Percentiles rank a stretch among this genome's conserved stretches.
Conservation (phyloP, 2,113 vertebrate genomes). For the Craseonycteris thonglongyai region DNA sequence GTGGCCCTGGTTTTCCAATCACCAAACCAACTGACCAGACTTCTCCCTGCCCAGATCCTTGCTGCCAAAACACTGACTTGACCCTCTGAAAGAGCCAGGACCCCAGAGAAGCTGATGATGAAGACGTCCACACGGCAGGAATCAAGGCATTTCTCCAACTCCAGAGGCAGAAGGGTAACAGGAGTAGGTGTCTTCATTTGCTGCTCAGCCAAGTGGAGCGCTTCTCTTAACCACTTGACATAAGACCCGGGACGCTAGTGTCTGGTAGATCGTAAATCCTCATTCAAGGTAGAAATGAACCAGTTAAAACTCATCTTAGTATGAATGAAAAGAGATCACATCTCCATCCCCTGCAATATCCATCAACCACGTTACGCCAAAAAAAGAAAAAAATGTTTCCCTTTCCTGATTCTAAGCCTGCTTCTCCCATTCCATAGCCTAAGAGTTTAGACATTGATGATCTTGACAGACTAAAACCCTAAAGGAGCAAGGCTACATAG, state of each 20-base stretch:
- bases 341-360: conserved; percentile 21
- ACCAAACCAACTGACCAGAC: conserved; percentile 37
- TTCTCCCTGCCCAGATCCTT: not conserved
- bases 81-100: not conserved
- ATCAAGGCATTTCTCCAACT: not conserved
- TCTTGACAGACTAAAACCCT: not conserved
- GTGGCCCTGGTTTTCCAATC: conserved; percentile 42
- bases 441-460: not conserved
- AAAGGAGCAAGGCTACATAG: not conserved
- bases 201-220: not conserved
- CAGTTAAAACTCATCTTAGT: not conserved
- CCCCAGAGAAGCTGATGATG: not conserved
- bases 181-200: not conserved
- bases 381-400: not conserved
- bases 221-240: not conserved
- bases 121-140: not conserved
- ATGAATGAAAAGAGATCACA: not conserved
- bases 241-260: not conserved
- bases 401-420: not conserved
- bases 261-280: not conserved
- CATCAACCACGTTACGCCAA: conserved; percentile 15
- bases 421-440: not conserved
- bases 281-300: not conserved
- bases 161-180: not conserved
- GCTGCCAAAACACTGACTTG: conserved; percentile 52